These are phyloP conservation scores for Salmo trutta DNA, from an alignment of 2,797 vertebrate species.

Conservation along the genomic window DNA sequence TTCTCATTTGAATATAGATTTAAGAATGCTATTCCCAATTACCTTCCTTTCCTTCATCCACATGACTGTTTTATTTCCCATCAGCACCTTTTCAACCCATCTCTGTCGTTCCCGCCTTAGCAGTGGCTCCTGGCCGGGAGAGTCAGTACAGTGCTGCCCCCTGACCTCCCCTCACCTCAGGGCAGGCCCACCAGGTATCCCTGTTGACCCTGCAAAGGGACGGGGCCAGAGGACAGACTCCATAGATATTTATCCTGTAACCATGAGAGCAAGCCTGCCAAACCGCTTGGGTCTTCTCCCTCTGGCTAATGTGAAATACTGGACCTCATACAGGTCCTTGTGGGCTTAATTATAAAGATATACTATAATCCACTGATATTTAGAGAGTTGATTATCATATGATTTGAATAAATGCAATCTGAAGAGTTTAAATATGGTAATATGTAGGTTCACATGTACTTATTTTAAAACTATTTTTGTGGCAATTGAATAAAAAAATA, in stretches of 20 bases:
- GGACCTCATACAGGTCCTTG: not conserved
- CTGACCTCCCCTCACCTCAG: not conserved
- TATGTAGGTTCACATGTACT: too few relatives aligned
- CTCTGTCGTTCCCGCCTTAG: not conserved
- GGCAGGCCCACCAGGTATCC: constrained; percentile 24
- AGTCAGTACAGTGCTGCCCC: not conserved
- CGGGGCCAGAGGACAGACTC: not conserved
- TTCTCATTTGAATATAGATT: constrained; percentile 67
- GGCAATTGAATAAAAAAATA: too few relatives aligned
- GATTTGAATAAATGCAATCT: not conserved
- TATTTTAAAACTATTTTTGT: too few relatives aligned
- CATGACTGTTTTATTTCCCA: constrained; percentile 15
- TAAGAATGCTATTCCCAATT: constrained; percentile 30
- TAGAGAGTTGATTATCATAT: not conserved
- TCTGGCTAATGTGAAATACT: not conserved
- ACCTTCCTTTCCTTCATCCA: constrained; percentile 17
- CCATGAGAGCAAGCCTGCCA: not conserved
- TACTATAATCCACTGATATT: not conserved
- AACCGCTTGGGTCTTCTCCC: not conserved
- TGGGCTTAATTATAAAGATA: not conserved
- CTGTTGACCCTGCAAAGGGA: constrained; percentile 4
- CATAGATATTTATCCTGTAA: not conserved
- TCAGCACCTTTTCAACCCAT: constrained; percentile 30
- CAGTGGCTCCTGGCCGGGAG: constrained; percentile 27
- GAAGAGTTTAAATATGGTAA: not conserved